Conservation (phyloP, 2,888 invertebrate genomes). For the Acrocyrtus sp. region DNA sequence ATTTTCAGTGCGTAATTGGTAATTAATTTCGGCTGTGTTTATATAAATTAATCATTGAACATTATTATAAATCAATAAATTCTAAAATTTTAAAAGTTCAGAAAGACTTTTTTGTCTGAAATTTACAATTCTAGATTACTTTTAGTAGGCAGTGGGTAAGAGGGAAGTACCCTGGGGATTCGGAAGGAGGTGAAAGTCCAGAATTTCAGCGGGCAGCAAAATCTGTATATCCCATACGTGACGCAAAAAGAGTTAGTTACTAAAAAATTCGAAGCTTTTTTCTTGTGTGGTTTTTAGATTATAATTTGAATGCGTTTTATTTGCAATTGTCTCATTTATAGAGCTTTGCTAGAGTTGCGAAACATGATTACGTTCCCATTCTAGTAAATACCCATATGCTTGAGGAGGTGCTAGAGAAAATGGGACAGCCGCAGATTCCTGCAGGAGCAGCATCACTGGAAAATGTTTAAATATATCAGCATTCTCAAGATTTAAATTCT, state of each 20-base stretch:
- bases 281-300: too few species aligned
- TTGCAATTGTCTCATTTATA: too few species aligned
- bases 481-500: too few species aligned
- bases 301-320: too few species aligned
- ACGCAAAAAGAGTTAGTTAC: conserved; percentile 17
- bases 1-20: too few species aligned
- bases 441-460: conserved; percentile 11
- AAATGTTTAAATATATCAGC: conserved; percentile 25
- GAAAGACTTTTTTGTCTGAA: too few species aligned
- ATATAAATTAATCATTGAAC: too few species aligned
- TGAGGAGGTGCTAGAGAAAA: conserved; percentile 33
- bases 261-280: neutral
- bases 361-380: conserved; percentile 40
- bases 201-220: conserved; percentile 51
- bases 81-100: too few species aligned
- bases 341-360: conserved; percentile 22
- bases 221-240: conserved; percentile 34
- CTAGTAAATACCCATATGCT: conserved; percentile 35
- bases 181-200: conserved; percentile 40
- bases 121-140: conserved; percentile 42
- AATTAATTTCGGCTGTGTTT: too few species aligned
- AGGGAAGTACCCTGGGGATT: conserved; percentile 55
- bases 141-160: conserved; percentile 55
- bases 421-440: conserved; percentile 17
- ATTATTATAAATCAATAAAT: too few species aligned